phyloP scores from a whole-genome alignment of 2,113 vertebrate genomes.

The Numenius arquata region DNA sequence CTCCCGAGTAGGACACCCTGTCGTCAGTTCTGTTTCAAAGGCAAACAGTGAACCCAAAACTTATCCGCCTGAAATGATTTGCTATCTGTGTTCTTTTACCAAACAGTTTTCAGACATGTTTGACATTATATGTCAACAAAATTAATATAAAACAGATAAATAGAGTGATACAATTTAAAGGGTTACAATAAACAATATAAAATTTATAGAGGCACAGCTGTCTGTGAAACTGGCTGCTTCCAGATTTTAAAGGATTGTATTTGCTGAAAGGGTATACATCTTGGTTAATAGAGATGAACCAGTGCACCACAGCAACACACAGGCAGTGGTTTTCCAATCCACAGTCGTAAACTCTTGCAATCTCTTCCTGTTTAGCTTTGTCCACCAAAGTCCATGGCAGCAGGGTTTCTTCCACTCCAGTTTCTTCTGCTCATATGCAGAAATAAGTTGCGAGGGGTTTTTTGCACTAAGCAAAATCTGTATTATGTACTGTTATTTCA shows the following conservation, averaged over 20 bases:
- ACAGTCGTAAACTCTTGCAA: neutral
- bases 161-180: neutral
- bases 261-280: neutral
- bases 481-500: neutral
- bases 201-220: fast-evolving
- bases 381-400: neutral
- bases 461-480: neutral
- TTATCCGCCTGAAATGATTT: neutral
- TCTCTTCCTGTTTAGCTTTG: neutral
- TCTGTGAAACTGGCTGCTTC: neutral
- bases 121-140: neutral
- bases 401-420: neutral
- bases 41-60: neutral
- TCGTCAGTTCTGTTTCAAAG: neutral
- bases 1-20: neutral
- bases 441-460: neutral
- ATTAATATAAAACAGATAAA: neutral
- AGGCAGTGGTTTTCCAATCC: neutral
- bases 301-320: neutral
- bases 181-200: neutral
- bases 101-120: neutral
- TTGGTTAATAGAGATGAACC: neutral
- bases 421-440: neutral
- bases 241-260: neutral
- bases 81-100: neutral